Conservation (phyloP, 2,888 invertebrate species). For the Geotrupes spiniger region DNA sequence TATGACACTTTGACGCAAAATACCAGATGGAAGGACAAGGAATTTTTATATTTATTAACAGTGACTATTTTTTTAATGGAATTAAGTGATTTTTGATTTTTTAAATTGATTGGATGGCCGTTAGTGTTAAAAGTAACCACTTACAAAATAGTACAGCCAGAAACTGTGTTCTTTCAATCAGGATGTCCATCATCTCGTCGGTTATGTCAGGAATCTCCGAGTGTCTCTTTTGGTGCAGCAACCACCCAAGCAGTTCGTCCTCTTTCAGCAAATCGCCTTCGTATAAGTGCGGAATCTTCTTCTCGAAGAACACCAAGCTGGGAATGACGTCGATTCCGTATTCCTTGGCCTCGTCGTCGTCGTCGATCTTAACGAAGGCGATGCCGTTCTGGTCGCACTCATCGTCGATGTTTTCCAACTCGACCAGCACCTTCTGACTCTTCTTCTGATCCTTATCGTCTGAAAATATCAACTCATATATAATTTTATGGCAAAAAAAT, state of each 20-base stretch:
- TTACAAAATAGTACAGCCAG: conserved; percentile 90
- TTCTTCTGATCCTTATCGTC: conserved; percentile 91
- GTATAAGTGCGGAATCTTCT: conserved; percentile 60
- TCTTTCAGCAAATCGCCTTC: conserved; percentile 79
- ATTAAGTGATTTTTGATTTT: too few relatives aligned
- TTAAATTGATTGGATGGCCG: conserved; percentile 13
- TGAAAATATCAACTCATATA: conserved; percentile 41
- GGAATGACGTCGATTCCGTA: conserved; percentile 83
- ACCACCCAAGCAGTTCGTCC: conserved; percentile 85
- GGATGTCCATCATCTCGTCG: conserved; percentile 89
- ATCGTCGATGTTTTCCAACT: conserved; percentile 90
- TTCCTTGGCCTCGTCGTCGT: conserved; percentile 83
- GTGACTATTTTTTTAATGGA: too few relatives aligned
- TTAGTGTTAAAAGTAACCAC: too few relatives aligned
- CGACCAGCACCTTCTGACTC: conserved; percentile 78
- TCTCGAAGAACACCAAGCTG: conserved; percentile 73
- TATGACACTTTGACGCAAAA: too few relatives aligned
- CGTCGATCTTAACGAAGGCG: conserved; percentile 88
- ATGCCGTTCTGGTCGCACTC: conserved; percentile 91
- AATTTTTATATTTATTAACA: too few relatives aligned
- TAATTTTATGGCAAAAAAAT: not conserved
- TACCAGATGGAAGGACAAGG: too few relatives aligned
- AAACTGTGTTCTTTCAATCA: conserved; percentile 76
- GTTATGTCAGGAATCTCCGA: conserved; percentile 90
- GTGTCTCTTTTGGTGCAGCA: conserved; percentile 85